Percentiles rank a stretch among this genome's conserved stretches.
Evolutionary conservation across 2,113 vertebrate species (phyloP).

Genomic region (Uropsilus gracilis): DNA sequence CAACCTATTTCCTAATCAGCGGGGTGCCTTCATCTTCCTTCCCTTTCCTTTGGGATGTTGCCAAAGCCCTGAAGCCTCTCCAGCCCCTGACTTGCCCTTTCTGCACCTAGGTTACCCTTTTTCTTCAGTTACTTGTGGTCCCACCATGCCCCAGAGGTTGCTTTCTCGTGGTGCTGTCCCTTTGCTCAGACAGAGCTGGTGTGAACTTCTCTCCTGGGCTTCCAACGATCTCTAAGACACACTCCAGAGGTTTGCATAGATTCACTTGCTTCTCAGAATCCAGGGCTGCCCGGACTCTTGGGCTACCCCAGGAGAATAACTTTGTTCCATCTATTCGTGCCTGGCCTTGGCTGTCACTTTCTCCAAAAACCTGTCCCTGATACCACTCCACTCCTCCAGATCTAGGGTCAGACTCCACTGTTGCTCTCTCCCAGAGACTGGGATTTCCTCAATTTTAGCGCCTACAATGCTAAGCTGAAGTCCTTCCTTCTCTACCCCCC

Average conservation of each 20-base stretch:
- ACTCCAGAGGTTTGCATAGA: background rate
- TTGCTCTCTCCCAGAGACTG: no score
- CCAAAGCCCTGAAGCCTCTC: background rate
- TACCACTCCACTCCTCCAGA: background rate
- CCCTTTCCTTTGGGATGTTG: background rate
- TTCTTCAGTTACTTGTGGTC: background rate
- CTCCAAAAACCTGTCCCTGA: background rate
- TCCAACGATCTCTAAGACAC: no score
- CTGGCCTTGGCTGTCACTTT: background rate
- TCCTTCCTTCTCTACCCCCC: background rate
- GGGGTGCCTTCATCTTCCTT: background rate
- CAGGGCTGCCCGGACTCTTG: background rate
- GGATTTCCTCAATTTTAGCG: background rate
- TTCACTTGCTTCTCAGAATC: background rate
- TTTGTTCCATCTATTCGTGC: background rate
- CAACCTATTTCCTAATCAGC: accelerated
- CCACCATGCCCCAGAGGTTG: background rate
- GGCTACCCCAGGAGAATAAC: background rate
- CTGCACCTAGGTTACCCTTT: background rate
- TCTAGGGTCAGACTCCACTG: background rate
- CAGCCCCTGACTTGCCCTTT: background rate
- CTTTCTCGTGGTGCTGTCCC: background rate
- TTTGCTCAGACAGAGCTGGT: background rate
- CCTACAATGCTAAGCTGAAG: background rate
- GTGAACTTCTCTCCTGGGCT: background rate